phyloP scores from a whole-genome alignment of 2,888 invertebrate species.

The Andrena dorsata region DNA sequence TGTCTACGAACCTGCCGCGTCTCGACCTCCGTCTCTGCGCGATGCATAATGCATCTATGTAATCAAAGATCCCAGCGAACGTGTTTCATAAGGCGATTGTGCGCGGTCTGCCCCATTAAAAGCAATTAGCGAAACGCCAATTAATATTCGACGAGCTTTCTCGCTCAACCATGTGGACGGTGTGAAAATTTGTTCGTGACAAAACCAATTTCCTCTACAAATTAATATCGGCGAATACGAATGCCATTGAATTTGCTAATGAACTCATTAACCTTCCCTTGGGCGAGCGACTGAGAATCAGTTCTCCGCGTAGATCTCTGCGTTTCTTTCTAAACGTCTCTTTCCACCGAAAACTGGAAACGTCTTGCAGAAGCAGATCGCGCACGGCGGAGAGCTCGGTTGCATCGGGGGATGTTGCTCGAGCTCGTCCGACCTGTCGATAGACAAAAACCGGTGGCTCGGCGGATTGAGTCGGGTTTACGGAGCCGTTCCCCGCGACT shows the following conservation, averaged over 20 bases:
- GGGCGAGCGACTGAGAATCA: background rate
- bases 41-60: background rate
- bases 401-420: constrained; percentile 20
- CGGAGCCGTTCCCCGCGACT: background rate
- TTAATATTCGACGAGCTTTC: constrained; percentile 18
- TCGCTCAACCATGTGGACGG: background rate
- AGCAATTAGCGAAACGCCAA: constrained; percentile 25
- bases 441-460: constrained; percentile 23
- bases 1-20: background rate
- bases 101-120: background rate
- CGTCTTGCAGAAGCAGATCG: background rate
- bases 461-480: constrained; percentile 7
- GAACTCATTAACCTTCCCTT: background rate
- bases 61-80: background rate
- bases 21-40: constrained; percentile 5
- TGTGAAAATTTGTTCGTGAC: constrained; percentile 4
- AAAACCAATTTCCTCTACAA: background rate
- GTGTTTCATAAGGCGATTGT: constrained; percentile 5
- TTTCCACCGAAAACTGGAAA: background rate
- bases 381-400: constrained; percentile 34
- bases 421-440: constrained; percentile 14
- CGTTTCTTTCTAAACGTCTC: too few relatives aligned
- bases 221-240: constrained; percentile 15
- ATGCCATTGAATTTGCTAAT: background rate
- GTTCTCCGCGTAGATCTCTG: background rate